These are phyloP conservation scores for Aspidapion aeneum DNA, from an alignment of 2,888 invertebrate species.

Conservation along the genomic window DNA sequence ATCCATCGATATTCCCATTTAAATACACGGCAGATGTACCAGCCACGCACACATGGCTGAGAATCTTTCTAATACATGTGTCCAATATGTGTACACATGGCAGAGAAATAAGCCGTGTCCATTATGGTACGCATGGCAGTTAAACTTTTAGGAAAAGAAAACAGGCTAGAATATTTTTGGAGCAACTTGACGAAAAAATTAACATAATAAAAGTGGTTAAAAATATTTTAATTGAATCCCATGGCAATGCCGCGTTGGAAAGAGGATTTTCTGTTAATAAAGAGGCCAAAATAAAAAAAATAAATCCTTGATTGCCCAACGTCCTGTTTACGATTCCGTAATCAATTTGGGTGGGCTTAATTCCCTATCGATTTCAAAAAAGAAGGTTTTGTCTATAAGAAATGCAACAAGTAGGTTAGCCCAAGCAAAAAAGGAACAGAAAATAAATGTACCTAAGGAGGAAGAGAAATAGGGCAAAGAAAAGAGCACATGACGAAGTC, in stretches of 20 bases:
- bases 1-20: too few species aligned
- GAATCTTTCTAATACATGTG: too few species aligned
- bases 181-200: background rate
- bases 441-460: background rate
- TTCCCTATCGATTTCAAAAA: background rate
- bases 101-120: too few species aligned
- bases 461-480: background rate
- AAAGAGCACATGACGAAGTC: background rate
- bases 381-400: background rate
- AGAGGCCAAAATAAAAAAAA: background rate
- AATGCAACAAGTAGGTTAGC: background rate
- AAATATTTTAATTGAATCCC: background rate
- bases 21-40: too few species aligned
- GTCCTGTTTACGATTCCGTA: background rate
- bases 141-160: background rate
- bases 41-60: too few species aligned
- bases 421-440: background rate
- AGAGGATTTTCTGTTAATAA: background rate
- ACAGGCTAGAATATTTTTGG: background rate
- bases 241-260: background rate
- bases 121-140: background rate
- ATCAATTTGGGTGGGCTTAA: too few species aligned
- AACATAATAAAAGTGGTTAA: background rate
- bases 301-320: background rate
- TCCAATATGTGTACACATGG: too few species aligned